These are phyloP conservation scores for Ferrisia virgata DNA, from an alignment of 2,888 invertebrate species.

Conservation along the genomic window DNA sequence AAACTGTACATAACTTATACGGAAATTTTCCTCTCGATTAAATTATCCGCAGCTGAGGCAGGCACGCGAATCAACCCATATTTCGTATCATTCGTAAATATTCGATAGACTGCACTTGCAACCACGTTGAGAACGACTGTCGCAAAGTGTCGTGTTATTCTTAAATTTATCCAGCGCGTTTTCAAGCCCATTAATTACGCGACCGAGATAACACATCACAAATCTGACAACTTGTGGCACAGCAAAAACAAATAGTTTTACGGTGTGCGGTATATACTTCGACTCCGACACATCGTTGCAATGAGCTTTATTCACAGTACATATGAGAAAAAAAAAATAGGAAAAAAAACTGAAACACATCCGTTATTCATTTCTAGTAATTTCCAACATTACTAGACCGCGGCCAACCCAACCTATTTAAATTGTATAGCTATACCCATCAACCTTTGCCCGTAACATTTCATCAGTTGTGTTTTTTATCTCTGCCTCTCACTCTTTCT, in stretches of 20 bases:
- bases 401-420: not conserved
- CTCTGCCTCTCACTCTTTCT: too few relatives aligned
- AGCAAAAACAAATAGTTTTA: conserved; percentile 44
- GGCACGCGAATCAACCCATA: too few relatives aligned
- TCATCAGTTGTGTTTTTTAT: not conserved
- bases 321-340: too few relatives aligned
- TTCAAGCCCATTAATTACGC: conserved; percentile 42
- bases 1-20: too few relatives aligned
- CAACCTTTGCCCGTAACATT: conserved; percentile 26
- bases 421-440: not conserved
- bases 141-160: conserved; percentile 40
- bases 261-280: not conserved
- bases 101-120: not conserved
- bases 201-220: conserved; percentile 43
- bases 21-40: not conserved
- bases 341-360: too few relatives aligned
- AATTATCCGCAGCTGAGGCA: too few relatives aligned
- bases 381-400: conserved; percentile 18
- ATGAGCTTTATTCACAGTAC: too few relatives aligned
- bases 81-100: too few relatives aligned
- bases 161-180: conserved; percentile 43
- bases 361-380: conserved; percentile 42
- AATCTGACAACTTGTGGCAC: conserved; percentile 44
- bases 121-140: conserved; percentile 41
- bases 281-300: not conserved